Percentiles rank a stretch among this genome's conserved stretches.
Evolutionary conservation across 2,113 vertebrate species (phyloP).

Genomic region (Elephas maximus): DNA sequence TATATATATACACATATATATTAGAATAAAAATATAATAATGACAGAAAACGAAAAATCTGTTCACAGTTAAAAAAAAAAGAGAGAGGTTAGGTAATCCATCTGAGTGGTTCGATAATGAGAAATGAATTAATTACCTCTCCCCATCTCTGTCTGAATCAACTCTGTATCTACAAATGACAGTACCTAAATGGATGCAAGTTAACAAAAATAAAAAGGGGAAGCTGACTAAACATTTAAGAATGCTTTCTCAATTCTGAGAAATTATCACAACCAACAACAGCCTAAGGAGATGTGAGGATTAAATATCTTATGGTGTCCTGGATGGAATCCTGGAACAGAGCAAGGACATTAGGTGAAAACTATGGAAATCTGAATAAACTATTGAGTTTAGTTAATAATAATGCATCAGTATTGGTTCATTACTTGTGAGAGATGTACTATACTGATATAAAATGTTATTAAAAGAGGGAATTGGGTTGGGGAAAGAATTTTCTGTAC

Average conservation of each 20-base stretch:
- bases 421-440: neutral
- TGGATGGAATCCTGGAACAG: neutral
- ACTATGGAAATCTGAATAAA: neutral
- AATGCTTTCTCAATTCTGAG: neutral
- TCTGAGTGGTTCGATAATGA: neutral
- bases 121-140: slow-evolving; percentile 1
- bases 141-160: neutral
- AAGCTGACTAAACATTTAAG: neutral
- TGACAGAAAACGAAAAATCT: too few species aligned
- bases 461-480: neutral
- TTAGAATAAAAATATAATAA: too few species aligned
- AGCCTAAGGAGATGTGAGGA: neutral
- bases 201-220: neutral
- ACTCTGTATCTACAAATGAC: neutral
- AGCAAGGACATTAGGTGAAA: neutral
- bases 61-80: too few species aligned
- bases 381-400: too few species aligned
- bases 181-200: neutral
- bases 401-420: neutral
- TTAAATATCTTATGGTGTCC: neutral
- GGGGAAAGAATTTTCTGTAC: neutral
- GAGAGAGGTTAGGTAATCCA: neutral
- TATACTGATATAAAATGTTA: neutral
- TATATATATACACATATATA: too few species aligned
- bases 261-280: neutral